These are phyloP conservation scores for Albula goreensis DNA, from an alignment of 2,113 vertebrate species.

Conservation along the genomic window DNA sequence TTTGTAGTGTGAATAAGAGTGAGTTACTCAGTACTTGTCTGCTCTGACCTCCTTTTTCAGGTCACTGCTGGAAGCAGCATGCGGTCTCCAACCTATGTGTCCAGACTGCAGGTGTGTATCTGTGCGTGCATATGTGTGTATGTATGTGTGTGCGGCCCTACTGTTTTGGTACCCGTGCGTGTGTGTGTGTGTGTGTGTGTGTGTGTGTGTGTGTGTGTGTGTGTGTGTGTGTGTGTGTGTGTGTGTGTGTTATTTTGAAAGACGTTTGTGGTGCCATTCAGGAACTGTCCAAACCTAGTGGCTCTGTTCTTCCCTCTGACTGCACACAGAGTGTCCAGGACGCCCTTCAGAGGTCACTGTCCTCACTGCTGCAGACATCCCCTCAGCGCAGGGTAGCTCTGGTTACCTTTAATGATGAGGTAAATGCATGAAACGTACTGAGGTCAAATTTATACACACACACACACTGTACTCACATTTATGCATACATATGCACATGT, in stretches of 20 bases:
- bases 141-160: neutral
- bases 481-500: neutral
- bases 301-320: neutral
- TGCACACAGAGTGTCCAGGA: slow-evolving; percentile 65
- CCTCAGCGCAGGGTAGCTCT: slow-evolving; percentile 67
- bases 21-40: neutral
- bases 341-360: slow-evolving; percentile 60
- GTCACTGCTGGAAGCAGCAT: slow-evolving; percentile 47
- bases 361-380: slow-evolving; percentile 52
- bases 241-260: neutral
- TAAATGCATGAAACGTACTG: slow-evolving; percentile 21
- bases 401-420: slow-evolving; percentile 71
- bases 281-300: neutral
- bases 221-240: neutral
- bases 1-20: neutral
- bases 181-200: neutral
- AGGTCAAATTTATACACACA: neutral
- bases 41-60: slow-evolving; percentile 27
- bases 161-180: neutral
- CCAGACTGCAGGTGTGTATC: slow-evolving; percentile 65
- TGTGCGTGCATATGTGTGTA: neutral
- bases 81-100: slow-evolving; percentile 50
- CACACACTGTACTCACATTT: neutral
- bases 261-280: neutral
- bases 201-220: neutral